Evolutionary conservation across 2,888 invertebrate genomes (phyloP), one percentile per base, ranked within the genome.

Genomic region (Apodemia zela): DNA sequence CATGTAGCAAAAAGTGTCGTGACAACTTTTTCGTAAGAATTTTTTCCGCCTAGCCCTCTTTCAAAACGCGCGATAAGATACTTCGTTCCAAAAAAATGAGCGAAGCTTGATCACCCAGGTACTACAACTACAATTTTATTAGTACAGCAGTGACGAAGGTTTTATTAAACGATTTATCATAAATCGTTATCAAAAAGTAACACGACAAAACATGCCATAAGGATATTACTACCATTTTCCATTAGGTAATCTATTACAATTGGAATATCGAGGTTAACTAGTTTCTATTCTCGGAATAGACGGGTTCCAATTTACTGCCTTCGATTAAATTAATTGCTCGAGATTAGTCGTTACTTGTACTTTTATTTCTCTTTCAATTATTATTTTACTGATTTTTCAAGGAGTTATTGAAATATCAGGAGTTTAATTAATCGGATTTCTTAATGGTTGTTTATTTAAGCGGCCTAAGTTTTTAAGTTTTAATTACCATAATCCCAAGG

Each of bases 211-310:
- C 18, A 13, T 18, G 51, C 51, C 51, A 51, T 51, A 51, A 51
- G 17, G 51, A 51, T 21, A 17, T 51, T 18, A 51, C 49, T 49
- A 51, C 51, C 51, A 51, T 51, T 51, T 51, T 21, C 51, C 51
- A 51, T 51, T 17, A 21, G 51, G 21, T 54, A 54, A 54, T 54
- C 51, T 25, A 54, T 54, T 54, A 25, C 54, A 51, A 51, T 51
- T 51, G 25, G 18, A 51, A 21, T 25, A 54, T 25, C 25, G 54
- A 54, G 54, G 54, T 54, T 54, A 54, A 54, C 54, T 54, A 13
- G 25, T 54, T 54, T 54, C 54, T 54, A 54, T 25, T 29, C 54
- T 54, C 25, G 6, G 54, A 25, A 25, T 15, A 13, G 21, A 25
- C 54, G 6, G 54, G 15, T 54, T 54, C 54, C 54, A 54, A 54